Evolutionary conservation across 2,888 invertebrate species (phyloP).

Genomic region (Drosophila paramelanica): DNA sequence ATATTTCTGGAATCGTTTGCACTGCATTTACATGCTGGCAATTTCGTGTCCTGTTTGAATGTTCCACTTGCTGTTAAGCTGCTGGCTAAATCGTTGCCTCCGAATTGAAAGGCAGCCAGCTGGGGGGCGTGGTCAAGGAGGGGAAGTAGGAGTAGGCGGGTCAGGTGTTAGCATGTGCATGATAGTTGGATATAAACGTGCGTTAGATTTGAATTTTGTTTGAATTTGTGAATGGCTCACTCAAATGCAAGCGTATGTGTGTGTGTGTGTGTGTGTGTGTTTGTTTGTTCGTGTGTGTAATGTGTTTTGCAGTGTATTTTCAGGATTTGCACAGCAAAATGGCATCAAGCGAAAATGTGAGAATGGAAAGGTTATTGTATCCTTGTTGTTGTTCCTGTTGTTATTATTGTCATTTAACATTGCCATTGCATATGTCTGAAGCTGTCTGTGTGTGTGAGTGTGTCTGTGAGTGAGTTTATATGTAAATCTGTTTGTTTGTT

Average conservation of each 20-base stretch:
- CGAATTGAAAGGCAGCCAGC: constrained; percentile 13
- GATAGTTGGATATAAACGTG: constrained; percentile 50
- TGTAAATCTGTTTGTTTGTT: constrained; percentile 75
- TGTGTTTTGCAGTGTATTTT: constrained; percentile 76
- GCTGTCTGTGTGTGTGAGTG: constrained; percentile 6
- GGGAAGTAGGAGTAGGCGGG: not conserved
- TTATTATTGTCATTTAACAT: constrained; percentile 54
- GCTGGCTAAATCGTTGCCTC: constrained; percentile 39
- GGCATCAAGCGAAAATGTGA: constrained; percentile 30
- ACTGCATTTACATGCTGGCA: not conserved
- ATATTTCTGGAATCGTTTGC: constrained; percentile 11
- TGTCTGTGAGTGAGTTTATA: constrained; percentile 48
- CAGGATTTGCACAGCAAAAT: constrained; percentile 81
- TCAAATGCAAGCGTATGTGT: constrained; percentile 15
- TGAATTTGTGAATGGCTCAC: constrained; percentile 64
- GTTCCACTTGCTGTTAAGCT: constrained; percentile 41
- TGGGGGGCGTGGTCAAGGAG: not conserved
- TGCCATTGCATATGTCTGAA: constrained; percentile 38
- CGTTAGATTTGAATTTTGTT: constrained; percentile 73
- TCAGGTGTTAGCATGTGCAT: constrained; percentile 21
- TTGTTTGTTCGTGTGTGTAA: constrained; percentile 43
- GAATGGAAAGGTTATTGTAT: constrained; percentile 30
- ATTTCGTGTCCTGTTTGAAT: constrained; percentile 20
- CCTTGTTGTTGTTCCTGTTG: constrained; percentile 42
- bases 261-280: constrained; percentile 8